Percentiles rank a stretch among this genome's conserved stretches.
Evolutionary conservation across 1,140 invertebrate species (phyloP).

Genomic region (Elymnias hypermnestra): DNA sequence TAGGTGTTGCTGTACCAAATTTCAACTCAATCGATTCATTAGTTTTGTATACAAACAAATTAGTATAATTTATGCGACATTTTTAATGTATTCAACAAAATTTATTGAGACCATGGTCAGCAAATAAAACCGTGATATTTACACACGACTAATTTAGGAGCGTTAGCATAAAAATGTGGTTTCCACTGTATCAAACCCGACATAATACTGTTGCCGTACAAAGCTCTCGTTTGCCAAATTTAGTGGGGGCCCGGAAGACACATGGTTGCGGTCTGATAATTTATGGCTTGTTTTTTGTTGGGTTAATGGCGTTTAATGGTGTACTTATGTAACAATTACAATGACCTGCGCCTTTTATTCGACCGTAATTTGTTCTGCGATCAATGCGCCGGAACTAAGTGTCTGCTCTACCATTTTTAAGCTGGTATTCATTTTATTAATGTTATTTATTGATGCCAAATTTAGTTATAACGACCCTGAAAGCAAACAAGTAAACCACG

Average conservation of each 20-base stretch:
- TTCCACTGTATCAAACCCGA: conserved; percentile 18
- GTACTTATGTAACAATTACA: conserved; percentile 31
- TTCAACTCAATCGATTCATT: no score
- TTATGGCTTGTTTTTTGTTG: conserved; percentile 29
- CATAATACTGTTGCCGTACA: conserved; percentile 15
- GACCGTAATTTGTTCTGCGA: conserved; percentile 25
- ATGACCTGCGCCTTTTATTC: conserved; percentile 20
- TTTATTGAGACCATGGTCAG: not conserved
- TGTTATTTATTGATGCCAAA: no score
- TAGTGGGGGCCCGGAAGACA: conserved; percentile 23
- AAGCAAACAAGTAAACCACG: no score
- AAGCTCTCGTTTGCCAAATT: conserved; percentile 24
- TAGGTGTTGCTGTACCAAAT: no score
- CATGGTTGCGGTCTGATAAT: conserved; percentile 21
- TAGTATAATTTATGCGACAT: no score
- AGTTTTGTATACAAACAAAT: no score
- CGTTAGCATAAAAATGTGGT: conserved; percentile 23
- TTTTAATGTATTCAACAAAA: not conserved
- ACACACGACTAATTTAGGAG: conserved; percentile 12
- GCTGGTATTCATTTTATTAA: no score
- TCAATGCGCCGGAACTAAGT: conserved; percentile 18
- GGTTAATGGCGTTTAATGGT: conserved; percentile 31
- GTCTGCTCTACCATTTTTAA: not conserved
- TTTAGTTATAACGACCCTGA: no score
- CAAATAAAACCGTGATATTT: conserved; percentile 4